Evolutionary conservation across 1,140 invertebrate species (phyloP).

Genomic region (Drosophila littoralis): DNA sequence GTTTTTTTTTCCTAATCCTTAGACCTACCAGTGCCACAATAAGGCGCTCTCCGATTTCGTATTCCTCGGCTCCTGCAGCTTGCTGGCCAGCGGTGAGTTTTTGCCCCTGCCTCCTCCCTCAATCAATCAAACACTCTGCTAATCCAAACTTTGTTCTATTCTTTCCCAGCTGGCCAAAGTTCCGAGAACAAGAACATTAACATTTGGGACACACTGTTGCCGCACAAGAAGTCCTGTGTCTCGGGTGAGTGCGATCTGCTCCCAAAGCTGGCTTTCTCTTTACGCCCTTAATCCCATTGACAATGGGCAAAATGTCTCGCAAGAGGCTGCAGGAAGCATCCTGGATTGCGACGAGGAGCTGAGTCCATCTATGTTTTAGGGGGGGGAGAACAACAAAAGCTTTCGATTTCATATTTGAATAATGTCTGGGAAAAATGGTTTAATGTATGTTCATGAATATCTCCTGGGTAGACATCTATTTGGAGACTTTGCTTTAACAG

Average conservation of each 20-base stretch:
- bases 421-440: too few relatives aligned
- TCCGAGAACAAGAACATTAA: conserved; percentile 99
- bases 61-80: conserved; percentile 98
- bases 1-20: conserved; percentile 79
- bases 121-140: neutral
- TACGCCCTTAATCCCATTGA: too few relatives aligned
- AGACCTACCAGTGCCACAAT: conserved; percentile 98
- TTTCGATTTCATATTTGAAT: too few relatives aligned
- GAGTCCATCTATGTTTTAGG: too few relatives aligned
- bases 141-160: conserved; percentile 11
- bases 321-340: too few relatives aligned
- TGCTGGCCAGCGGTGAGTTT: conserved; percentile 93
- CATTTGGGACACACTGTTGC: conserved; percentile 99
- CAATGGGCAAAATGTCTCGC: too few relatives aligned
- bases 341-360: too few relatives aligned
- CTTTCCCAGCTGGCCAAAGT: conserved; percentile 92
- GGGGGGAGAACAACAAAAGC: too few relatives aligned
- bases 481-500: too few relatives aligned
- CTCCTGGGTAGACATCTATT: too few relatives aligned
- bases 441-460: too few relatives aligned
- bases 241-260: conserved; percentile 87
- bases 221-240: conserved; percentile 96
- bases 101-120: accelerated
- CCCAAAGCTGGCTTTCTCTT: too few relatives aligned
- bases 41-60: conserved; percentile 99